Percentiles rank a stretch among this genome's conserved stretches.
These are phyloP conservation scores for Heterodera schachtii DNA, from an alignment of 1,140 invertebrate species.

Conservation along the genomic window DNA sequence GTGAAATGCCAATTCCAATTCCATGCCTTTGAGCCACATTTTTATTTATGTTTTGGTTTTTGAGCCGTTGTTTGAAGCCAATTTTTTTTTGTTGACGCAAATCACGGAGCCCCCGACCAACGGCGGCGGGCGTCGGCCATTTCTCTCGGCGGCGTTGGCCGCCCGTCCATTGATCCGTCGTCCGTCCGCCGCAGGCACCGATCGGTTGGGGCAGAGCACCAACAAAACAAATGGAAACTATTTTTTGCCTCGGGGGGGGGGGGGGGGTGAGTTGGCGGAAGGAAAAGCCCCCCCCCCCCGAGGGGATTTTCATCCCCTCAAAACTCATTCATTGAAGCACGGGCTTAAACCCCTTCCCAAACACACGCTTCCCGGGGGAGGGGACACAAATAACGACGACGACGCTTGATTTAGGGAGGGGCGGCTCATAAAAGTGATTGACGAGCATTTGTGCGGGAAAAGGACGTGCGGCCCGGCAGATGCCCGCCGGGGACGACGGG, in stretches of 20 bases:
- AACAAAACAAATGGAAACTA: constrained; percentile 4
- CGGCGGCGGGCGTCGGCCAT: too few species aligned
- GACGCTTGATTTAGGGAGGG: background rate
- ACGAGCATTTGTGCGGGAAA: background rate
- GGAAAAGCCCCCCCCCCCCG: background rate
- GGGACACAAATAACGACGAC: background rate
- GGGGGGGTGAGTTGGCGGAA: too few species aligned
- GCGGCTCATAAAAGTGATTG: constrained; percentile 1
- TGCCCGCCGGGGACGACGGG: too few species aligned
- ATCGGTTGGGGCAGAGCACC: too few species aligned
- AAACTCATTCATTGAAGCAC: background rate
- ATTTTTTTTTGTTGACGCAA: too few species aligned
- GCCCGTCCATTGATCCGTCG: background rate
- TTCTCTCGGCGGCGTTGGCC: too few species aligned
- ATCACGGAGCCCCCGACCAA: too few species aligned
- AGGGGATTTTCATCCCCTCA: background rate
- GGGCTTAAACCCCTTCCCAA: background rate
- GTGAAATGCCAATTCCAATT: too few species aligned
- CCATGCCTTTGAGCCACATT: too few species aligned
- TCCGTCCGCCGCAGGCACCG: background rate
- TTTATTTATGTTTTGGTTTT: too few species aligned
- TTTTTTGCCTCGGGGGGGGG: background rate
- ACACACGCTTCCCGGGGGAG: background rate
- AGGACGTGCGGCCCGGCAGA: too few species aligned
- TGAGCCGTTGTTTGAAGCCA: too few species aligned